Evolutionary conservation across 2,113 vertebrate species (phyloP), one percentile per base, ranked within the genome.

Genomic region (Eclectus roratus): DNA sequence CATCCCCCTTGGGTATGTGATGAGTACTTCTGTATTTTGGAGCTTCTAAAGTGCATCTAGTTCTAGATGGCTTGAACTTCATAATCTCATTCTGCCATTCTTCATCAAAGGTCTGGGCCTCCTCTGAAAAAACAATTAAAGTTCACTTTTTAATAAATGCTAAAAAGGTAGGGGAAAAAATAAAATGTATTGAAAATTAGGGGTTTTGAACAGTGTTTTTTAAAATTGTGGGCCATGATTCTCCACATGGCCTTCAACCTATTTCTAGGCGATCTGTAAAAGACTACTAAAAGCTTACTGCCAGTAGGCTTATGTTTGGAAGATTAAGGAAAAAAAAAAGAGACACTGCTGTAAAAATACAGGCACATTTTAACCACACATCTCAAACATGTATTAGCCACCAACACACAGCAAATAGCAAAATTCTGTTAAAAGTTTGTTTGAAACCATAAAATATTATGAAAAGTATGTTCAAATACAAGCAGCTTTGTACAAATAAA

Each of bases 31-130:
- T 84, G 80, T 95, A 88, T 74, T 84, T 96, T 11, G 97, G 91
- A 28, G 97, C 95, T 78, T 98, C 97, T 78, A 98, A 73, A 29
- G 77, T 65, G 71, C 52, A 69, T 81, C 95, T 89, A 29, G 88
- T 91, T 80, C 89, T 96, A 28, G 92, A 93, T 2, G 98, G 94
- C 50, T 91, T 97, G 96, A 98, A 99, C 85, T 96, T 98, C 69
- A 98, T 98, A 82, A 99, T 71, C 96, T 99, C 97, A 28, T 95
- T 97, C 95, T 99, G 98, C 99, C 99, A 99, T 94, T 99, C 99
- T 17, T 99, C 80, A 80, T 99, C 98, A 93, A 99, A 99, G 39
- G 97, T 96, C 77, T 97, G 96, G 13, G 98, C 99, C 91, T 99
- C 99, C 85, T 97, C 99, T 99, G 96, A 10, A 81, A 81, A 94